Percentiles rank a stretch among this genome's conserved stretches.
Conservation (phyloP, 1,140 invertebrate genomes). For the Agraylea sexmaculata region DNA sequence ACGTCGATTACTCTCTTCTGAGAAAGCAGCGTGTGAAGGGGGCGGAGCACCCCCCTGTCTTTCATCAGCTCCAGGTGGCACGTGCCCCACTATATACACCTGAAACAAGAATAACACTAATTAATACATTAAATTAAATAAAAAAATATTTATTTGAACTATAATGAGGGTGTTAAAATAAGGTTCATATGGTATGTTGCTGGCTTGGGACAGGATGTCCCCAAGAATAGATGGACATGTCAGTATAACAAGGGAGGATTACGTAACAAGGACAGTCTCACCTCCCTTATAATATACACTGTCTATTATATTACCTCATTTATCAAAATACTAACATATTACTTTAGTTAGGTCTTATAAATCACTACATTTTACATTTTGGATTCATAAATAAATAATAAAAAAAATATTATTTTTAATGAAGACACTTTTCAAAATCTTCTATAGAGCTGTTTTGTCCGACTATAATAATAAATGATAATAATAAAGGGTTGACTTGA, state of each 20-base stretch:
- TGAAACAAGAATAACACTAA: conserved; percentile 43
- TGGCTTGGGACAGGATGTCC: no score
- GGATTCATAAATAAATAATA: background rate
- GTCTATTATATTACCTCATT: background rate
- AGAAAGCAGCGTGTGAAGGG: conserved; percentile 43
- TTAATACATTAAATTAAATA: no score
- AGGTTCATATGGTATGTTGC: no score
- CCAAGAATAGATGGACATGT: no score
- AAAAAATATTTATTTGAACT: no score
- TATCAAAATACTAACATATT: background rate
- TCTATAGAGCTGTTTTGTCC: no score
- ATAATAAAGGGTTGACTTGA: no score
- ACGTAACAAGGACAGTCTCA: no score
- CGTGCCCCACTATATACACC: conserved; percentile 84
- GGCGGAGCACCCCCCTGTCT: conserved; percentile 50
- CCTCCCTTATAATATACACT: no score
- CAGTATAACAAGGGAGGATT: no score
- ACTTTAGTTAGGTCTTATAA: background rate
- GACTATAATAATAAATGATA: no score
- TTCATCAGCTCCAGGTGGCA: conserved; percentile 77
- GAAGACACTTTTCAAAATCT: background rate
- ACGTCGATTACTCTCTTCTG: conserved; percentile 52
- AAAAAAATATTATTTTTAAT: background rate
- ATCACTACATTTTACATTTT: background rate
- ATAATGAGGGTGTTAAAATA: no score